These are phyloP conservation scores for Coenobita brevimanus DNA, from an alignment of 1,140 invertebrate genomes.

Conservation along the genomic window DNA sequence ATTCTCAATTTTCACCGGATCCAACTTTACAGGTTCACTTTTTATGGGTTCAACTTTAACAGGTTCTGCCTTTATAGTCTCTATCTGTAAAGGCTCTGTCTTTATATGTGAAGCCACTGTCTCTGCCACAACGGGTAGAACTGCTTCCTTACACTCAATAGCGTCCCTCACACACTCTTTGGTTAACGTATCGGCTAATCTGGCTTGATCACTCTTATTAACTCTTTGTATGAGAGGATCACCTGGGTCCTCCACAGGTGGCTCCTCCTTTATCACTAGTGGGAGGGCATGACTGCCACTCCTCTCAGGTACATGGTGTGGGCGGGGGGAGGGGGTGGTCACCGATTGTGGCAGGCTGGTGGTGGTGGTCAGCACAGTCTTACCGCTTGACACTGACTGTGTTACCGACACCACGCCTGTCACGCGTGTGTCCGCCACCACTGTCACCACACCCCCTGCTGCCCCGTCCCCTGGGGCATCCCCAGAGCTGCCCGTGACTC, in stretches of 20 bases:
- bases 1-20: slow-evolving; percentile 40
- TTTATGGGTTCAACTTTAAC: slow-evolving; percentile 44
- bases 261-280: slow-evolving; percentile 57
- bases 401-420: slow-evolving; percentile 65
- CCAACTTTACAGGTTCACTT: slow-evolving; percentile 24
- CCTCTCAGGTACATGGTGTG: slow-evolving; percentile 62
- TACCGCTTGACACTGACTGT: slow-evolving; percentile 60
- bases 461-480: slow-evolving; percentile 26
- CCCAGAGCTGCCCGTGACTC: slow-evolving; percentile 10
- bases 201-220: slow-evolving; percentile 39
- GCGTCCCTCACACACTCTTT: slow-evolving; percentile 50
- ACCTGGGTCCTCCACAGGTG: slow-evolving; percentile 33
- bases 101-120: slow-evolving; percentile 19
- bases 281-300: slow-evolving; percentile 57
- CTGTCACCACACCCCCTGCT: slow-evolving; percentile 58
- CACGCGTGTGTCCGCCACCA: slow-evolving; percentile 59
- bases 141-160: slow-evolving; percentile 45
- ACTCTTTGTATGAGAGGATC: slow-evolving; percentile 51
- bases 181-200: slow-evolving; percentile 44
- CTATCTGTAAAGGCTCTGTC: slow-evolving; percentile 23
- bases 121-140: slow-evolving; percentile 30
- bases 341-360: slow-evolving; percentile 47
- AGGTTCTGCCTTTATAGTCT: slow-evolving; percentile 45
- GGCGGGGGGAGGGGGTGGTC: slow-evolving; percentile 30
- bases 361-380: slow-evolving; percentile 65